Evolutionary conservation across 2,888 invertebrate species (phyloP), one percentile per base, ranked within the genome.

Genomic region (Nemotelus nigrinus): DNA sequence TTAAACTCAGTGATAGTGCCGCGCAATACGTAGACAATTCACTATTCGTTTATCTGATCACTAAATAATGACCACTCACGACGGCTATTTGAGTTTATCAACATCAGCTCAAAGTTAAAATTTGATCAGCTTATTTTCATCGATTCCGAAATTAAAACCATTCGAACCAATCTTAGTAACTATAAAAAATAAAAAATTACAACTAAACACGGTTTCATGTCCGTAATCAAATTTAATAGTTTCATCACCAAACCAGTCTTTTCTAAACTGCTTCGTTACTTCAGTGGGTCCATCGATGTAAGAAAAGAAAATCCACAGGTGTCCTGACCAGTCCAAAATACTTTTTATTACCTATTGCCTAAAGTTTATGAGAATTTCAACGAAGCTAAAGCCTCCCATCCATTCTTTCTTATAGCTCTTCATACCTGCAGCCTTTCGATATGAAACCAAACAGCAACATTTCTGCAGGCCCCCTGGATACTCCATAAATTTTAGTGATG

Each of bases 401-500:
- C 65, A 65, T 10, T 10, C 43, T 7, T 2, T 44, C 10, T n/a
- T 8, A 7, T 10, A 7, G 45, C 45, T 10, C 10, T 41, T 1
- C 43, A 8, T 39, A 47, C 45, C 10, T 60, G 41, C 7, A 7
- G 25, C n/a, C 8, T 7, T 41, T 39, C 41, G 41, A 58, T 4
- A 60, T 10, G 60, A 60, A 60, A 43, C 7, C 25, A 39, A 25
- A 60, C n/a, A 0, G 3, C 60, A 41, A 60, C 41, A 60, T 43
- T 45, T 65, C 44, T 65, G 65, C 10, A 45, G 45, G 45, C 65
- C 45, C 65, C 10, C 47, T 2, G 65, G 65, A 65, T 65, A 44
- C 65, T 45, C 45, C 65, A 65, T 65, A 65, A 65, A 44, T 65
- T 65, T 65, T 65, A 65, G 45, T 65, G 47, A 10, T 10, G 65